phyloP scores from a whole-genome alignment of 2,797 vertebrate genomes.

The Agapornis canus region DNA sequence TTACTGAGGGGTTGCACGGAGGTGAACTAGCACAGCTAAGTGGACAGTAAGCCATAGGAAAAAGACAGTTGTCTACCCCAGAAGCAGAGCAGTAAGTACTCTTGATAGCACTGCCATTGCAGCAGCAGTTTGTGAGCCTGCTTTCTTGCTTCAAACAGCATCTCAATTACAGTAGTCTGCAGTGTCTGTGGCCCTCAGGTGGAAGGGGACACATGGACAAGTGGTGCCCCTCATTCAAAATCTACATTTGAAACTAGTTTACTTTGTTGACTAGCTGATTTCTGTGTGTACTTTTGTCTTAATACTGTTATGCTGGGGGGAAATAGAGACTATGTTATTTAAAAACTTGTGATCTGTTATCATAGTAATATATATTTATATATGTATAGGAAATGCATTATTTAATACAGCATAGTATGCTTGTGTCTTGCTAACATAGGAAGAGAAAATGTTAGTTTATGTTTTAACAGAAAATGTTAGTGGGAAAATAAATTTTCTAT shows the following conservation, averaged over 20 bases:
- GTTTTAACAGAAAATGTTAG: too few species aligned
- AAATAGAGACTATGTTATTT: conserved; percentile 68
- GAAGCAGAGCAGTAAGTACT: neutral
- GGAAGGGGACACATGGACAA: neutral
- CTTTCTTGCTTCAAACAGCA: neutral
- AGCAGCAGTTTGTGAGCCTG: accelerated
- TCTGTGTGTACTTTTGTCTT: conserved; percentile 71
- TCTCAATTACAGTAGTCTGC: neutral
- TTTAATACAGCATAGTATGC: conserved; percentile 75
- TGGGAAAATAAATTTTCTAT: conserved; percentile 76
- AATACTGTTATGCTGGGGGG: conserved; percentile 68
- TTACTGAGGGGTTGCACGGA: neutral
- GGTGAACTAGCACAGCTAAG: neutral
- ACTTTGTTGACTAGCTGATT: conserved; percentile 45
- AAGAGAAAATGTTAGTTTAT: conserved; percentile 74
- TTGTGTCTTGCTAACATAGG: conserved; percentile 64
- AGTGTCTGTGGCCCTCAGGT: neutral
- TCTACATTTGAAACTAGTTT: neutral
- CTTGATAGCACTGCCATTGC: neutral
- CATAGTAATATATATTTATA: conserved; percentile 80
- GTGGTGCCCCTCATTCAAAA: neutral
- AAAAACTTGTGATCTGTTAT: conserved; percentile 68
- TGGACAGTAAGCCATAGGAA: neutral
- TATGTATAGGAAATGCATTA: conserved; percentile 76
- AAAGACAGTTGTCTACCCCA: neutral